Base-by-base conservation (phyloP, 2,888 invertebrate species). In the Sinodicranocentrus sp. region DNA sequence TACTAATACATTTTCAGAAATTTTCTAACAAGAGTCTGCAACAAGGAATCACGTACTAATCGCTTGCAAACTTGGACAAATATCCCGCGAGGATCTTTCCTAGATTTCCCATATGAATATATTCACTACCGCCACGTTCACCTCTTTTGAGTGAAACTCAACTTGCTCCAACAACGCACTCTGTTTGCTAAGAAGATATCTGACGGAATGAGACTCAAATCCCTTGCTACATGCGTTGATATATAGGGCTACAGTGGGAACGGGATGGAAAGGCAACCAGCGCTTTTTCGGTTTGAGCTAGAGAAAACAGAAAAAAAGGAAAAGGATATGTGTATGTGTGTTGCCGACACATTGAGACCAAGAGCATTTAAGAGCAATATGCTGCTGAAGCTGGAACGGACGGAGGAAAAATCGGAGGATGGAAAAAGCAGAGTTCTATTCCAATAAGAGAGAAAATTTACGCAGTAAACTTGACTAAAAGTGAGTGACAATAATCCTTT, bases 161-260 rank as follows among this genome's bases (percentile, higher is more conserved):
- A 33, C 33, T 33, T 67, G 2, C 39, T 17, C 10, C n/a, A 6
- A 6, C 3, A 52, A 3, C n/a, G 28, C 61, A 61, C 61, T 54
- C 57, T 71, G 48, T 21, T 59, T 70, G 61, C 78, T 59, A 5
- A 61, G 70, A 71, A 61, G 78, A 70, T 71, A 52, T 52, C 70
- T 52, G 59, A 71, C 70, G 70, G 78, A 78, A 71, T 78, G 78
- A 78, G 70, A n/a, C 78, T 39, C 70, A 61, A 78, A 13, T 61
- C 70, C 48, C 68, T 6, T 10, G 63, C 52, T 78, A 21, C 78
- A 63, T 61, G 23, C 61, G 78, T 61, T 61, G 61, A 78, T 78
- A 78, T 78, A 44, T 43, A 57, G 33, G 19, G 28, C 26, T 17
- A 39, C 48, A 48, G 48, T 15, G 17, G 6, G 63, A 61, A 43